Evolutionary conservation across 1,140 invertebrate species (phyloP).

Genomic region (Xylocopa sonorina): DNA sequence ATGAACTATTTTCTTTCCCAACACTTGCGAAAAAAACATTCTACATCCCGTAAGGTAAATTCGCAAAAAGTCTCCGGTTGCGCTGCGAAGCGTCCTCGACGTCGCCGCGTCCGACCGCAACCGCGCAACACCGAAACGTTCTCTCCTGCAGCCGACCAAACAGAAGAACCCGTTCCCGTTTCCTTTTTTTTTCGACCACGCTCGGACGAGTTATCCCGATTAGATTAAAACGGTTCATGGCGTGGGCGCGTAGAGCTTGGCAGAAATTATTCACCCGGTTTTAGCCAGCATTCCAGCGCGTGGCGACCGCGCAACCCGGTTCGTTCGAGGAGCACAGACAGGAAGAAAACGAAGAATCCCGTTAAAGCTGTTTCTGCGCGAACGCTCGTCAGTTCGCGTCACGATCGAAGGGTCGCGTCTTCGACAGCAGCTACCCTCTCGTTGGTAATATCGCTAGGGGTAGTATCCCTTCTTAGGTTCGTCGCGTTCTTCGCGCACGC

Average conservation of each 20-base stretch:
- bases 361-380: not conserved
- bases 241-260: not conserved
- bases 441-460: slow-evolving; percentile 2
- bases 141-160: not conserved
- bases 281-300: slow-evolving; percentile 22
- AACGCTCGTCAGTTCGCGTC: not conserved
- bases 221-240: slow-evolving; percentile 16
- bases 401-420: not conserved
- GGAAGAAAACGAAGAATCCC: slow-evolving; percentile 19
- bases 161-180: not conserved
- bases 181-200: not conserved
- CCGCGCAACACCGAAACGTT: not conserved
- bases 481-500: too few species aligned
- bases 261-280: slow-evolving; percentile 53
- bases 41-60: too few species aligned
- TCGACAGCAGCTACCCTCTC: not conserved
- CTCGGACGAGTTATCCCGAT: slow-evolving; percentile 13
- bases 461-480: not conserved
- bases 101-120: not conserved
- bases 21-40: too few species aligned
- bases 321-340: not conserved
- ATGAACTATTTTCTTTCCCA: too few species aligned
- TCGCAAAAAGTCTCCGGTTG: not conserved
- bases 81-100: too few species aligned
- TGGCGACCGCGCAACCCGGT: slow-evolving; percentile 14